These are phyloP conservation scores for Villa cingulata DNA, from an alignment of 2,888 invertebrate genomes.

Conservation along the genomic window DNA sequence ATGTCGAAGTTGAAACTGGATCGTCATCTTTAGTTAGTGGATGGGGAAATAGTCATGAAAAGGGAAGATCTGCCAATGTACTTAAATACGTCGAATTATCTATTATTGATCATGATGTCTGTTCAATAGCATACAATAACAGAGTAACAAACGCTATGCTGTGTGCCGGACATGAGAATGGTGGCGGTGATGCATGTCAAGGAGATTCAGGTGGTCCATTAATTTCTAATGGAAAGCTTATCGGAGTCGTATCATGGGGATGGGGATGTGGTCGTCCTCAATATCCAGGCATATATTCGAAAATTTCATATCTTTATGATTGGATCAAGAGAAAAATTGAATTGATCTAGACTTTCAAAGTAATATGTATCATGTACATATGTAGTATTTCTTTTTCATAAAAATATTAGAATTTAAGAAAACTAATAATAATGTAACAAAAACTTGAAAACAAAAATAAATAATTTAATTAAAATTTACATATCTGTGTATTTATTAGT, in stretches of 20 bases:
- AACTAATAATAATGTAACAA: too few species aligned
- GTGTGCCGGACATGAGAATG: conserved; percentile 12
- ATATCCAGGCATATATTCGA: conserved; percentile 16
- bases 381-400: too few species aligned
- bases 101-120: conserved; percentile 33
- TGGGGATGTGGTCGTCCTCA: conserved; percentile 11
- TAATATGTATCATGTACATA: too few species aligned
- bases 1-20: conserved; percentile 1
- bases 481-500: too few species aligned
- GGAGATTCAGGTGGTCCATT: conserved; percentile 16
- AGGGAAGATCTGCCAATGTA: conserved; percentile 16
- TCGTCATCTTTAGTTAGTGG: conserved; percentile 7
- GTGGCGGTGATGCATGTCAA: conserved; percentile 13
- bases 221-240: conserved; percentile 5
- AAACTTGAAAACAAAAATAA: too few species aligned
- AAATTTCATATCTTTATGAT: conserved; percentile 6
- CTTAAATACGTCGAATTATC: conserved; percentile 37
- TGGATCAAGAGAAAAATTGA: conserved; percentile 3
- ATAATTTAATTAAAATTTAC: too few species aligned
- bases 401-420: too few species aligned
- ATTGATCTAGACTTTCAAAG: too few species aligned
- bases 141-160: conserved; percentile 12
- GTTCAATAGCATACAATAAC: conserved; percentile 26
- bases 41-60: conserved; percentile 16
- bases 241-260: conserved; percentile 16